A percentile compares a stretch with the other conserved stretches of the same genome.
Conservation (phyloP, 2,113 vertebrate genomes). For the Xyrauchen texanus region DNA sequence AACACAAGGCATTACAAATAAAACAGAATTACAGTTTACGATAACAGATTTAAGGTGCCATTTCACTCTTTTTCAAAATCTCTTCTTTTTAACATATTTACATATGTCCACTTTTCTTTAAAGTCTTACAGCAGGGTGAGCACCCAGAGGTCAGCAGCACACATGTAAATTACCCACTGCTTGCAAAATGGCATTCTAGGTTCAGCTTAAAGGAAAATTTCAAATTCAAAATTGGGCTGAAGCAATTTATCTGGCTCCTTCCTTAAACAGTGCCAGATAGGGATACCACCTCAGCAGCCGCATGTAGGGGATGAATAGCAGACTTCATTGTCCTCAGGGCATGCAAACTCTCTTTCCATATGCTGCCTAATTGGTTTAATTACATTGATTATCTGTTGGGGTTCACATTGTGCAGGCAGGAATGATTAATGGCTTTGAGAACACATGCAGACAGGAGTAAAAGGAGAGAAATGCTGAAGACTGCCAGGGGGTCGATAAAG, state of each 20-base stretch:
- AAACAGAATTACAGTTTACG: too few relatives aligned
- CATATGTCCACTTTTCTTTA: not conserved
- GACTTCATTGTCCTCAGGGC: slow-evolving; percentile 65
- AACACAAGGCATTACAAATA: too few relatives aligned
- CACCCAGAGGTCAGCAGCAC: not conserved
- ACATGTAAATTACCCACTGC: slow-evolving; percentile 46
- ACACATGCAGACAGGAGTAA: slow-evolving; percentile 74
- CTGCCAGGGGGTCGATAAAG: slow-evolving; percentile 57
- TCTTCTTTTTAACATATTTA: not conserved
- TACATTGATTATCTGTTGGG: slow-evolving; percentile 79
- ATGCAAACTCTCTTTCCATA: slow-evolving; percentile 70
- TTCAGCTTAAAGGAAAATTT: slow-evolving; percentile 75
- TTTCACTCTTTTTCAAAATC: not conserved
- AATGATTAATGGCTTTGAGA: slow-evolving; percentile 76
- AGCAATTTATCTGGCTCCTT: slow-evolving; percentile 66
- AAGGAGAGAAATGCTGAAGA: slow-evolving; percentile 56
- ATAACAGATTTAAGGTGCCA: too few relatives aligned
- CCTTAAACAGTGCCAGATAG: slow-evolving; percentile 63
- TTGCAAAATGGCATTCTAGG: slow-evolving; percentile 63
- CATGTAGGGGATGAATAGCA: slow-evolving; percentile 60
- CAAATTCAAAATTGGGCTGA: slow-evolving; percentile 67
- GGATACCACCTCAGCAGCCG: slow-evolving; percentile 68
- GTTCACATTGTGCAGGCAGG: slow-evolving; percentile 69
- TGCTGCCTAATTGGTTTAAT: slow-evolving; percentile 80
- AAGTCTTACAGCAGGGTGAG: not conserved